Evolutionary conservation across 2,113 vertebrate genomes (phyloP).

Genomic region (Steatornis caripensis): DNA sequence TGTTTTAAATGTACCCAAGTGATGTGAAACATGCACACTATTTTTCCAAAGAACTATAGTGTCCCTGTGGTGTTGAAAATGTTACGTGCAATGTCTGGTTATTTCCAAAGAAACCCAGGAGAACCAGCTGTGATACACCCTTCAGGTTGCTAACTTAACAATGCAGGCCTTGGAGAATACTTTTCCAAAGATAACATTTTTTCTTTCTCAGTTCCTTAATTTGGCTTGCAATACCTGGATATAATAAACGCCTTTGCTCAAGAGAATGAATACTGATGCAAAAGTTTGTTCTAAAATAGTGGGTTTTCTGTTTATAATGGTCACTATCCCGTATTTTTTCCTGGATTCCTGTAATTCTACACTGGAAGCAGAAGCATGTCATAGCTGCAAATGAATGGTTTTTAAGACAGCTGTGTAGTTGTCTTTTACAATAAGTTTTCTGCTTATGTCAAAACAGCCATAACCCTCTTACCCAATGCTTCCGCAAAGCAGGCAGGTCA

Average conservation of each 20-base stretch:
- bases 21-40: background rate
- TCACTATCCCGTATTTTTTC: background rate
- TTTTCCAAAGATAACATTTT: background rate
- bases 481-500: background rate
- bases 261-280: background rate
- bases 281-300: background rate
- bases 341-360: background rate
- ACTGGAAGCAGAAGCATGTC: background rate
- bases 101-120: background rate
- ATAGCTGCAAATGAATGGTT: background rate
- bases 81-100: background rate
- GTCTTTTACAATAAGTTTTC: background rate
- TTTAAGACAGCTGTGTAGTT: background rate
- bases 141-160: background rate
- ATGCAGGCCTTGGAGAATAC: background rate
- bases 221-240: background rate
- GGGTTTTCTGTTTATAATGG: background rate
- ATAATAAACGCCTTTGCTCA: background rate
- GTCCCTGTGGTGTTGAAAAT: background rate
- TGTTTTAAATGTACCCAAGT: background rate
- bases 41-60: background rate
- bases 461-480: background rate
- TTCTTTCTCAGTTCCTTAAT: background rate
- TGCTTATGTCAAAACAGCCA: background rate
- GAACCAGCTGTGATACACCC: accelerated